Percentiles rank a stretch among this genome's conserved stretches.
phyloP scores from a whole-genome alignment of 64 coral and sea anemone genomes.

The Stichodactyla helianthus region DNA sequence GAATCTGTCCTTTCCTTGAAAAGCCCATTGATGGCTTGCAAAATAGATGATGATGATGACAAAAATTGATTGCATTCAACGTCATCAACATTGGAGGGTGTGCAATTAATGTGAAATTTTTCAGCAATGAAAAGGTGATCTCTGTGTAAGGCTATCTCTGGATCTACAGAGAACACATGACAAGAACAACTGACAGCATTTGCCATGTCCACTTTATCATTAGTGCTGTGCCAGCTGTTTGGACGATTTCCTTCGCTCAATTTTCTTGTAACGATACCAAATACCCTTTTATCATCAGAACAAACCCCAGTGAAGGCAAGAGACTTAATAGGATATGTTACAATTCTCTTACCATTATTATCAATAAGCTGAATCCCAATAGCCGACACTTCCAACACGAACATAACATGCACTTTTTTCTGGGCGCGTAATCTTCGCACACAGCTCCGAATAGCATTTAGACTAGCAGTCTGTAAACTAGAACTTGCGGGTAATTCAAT shows the following conservation, averaged over 20 bases:
- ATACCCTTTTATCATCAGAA: slow-evolving; percentile 86
- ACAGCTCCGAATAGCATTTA: slow-evolving; percentile 71
- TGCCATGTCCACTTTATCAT: slow-evolving; percentile 28
- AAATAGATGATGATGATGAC: slow-evolving; percentile 51
- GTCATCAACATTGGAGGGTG: background rate
- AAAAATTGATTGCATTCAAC: slow-evolving; percentile 67
- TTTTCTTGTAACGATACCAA: slow-evolving; percentile 91
- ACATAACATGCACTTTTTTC: slow-evolving; percentile 66
- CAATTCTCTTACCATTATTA: slow-evolving; percentile 50
- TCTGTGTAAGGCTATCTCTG: slow-evolving; percentile 51
- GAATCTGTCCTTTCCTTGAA: slow-evolving; percentile 49
- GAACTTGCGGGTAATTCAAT: slow-evolving; percentile 81
- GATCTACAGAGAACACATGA: slow-evolving; percentile 88
- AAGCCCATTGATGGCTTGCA: slow-evolving; percentile 70
- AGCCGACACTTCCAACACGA: slow-evolving; percentile 71
- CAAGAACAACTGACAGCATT: slow-evolving; percentile 85
- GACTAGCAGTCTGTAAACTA: slow-evolving; percentile 69
- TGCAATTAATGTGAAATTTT: slow-evolving; percentile 79
- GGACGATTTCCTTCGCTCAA: slow-evolving; percentile 27
- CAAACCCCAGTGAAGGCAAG: slow-evolving; percentile 83
- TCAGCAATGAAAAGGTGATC: slow-evolving; percentile 55
- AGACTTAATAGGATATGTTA: slow-evolving; percentile 75
- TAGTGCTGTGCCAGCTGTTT: slow-evolving; percentile 32
- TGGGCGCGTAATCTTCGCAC: slow-evolving; percentile 80
- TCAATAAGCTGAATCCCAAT: slow-evolving; percentile 66